These are phyloP conservation scores for Dasyprocta punctata DNA, from an alignment of 2,113 vertebrate species.

Conservation along the genomic window DNA sequence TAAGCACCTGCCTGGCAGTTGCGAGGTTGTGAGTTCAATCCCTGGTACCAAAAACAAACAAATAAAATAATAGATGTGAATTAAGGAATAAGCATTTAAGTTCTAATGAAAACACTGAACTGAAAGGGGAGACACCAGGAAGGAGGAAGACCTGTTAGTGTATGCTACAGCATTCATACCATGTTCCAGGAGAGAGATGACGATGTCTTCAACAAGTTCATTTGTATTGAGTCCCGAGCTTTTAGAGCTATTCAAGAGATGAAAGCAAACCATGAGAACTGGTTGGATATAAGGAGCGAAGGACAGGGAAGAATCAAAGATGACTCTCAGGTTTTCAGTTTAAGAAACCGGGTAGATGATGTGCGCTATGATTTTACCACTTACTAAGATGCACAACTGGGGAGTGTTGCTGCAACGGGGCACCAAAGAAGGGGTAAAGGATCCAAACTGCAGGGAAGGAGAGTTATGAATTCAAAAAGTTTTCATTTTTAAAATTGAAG, in stretches of 20 bases:
- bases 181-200: too few species aligned
- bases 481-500: conserved; percentile 27
- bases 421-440: not conserved
- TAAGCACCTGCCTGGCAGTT: too few species aligned
- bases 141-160: not conserved
- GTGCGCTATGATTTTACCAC: accelerated
- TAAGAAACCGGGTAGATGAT: not conserved
- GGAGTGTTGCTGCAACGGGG: not conserved
- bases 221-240: not conserved
- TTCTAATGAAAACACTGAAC: not conserved
- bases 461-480: not conserved
- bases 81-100: not conserved
- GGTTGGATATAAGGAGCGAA: not conserved
- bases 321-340: not conserved
- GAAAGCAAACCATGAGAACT: not conserved
- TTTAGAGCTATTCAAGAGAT: not conserved
- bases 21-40: too few species aligned
- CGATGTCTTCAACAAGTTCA: not conserved
- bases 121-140: not conserved
- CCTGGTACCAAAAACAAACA: too few species aligned
- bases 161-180: not conserved
- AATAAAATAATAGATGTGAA: too few species aligned
- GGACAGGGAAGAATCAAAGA: not conserved
- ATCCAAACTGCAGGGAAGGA: not conserved
- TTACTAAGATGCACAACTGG: not conserved